phyloP scores from a whole-genome alignment of 2,797 vertebrate species.

The Myioborus melanocephalus region DNA sequence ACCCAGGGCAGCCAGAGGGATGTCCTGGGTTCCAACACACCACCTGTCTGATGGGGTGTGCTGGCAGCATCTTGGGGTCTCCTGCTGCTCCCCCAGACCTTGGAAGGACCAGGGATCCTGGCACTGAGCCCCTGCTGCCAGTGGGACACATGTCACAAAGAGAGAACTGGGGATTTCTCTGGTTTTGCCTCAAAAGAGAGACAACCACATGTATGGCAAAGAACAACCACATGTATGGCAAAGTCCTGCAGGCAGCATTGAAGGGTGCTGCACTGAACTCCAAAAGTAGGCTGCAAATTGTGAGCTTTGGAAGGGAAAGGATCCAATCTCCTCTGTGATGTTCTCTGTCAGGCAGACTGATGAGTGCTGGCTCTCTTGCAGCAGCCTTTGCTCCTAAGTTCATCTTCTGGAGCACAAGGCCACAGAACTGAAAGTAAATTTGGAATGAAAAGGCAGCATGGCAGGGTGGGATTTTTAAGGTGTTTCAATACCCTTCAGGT shows the following conservation, averaged over 20 bases:
- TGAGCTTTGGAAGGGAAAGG: not conserved
- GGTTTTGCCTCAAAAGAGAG: not conserved
- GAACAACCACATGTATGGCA: fast-evolving
- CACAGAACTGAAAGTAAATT: not conserved
- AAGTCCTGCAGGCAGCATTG: fast-evolving
- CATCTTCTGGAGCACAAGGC: not conserved
- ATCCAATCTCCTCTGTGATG: fast-evolving
- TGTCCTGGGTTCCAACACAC: not conserved
- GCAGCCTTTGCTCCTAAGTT: not conserved
- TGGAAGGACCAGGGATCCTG: not conserved
- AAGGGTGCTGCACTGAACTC: not conserved
- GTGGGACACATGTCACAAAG: not conserved
- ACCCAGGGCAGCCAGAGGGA: too few relatives aligned
- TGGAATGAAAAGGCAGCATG: not conserved
- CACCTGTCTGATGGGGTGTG: not conserved
- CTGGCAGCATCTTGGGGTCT: not conserved
- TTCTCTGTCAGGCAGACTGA: not conserved
- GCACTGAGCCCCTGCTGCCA: fast-evolving
- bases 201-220: fast-evolving
- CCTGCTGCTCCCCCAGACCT: not conserved
- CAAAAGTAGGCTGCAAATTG: not conserved
- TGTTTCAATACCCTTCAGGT: not conserved
- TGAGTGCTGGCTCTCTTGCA: not conserved
- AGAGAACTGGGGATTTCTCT: not conserved
- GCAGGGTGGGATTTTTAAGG: not conserved